Conservation (phyloP, 2,113 vertebrate genomes). For the Rhea americana region DNA sequence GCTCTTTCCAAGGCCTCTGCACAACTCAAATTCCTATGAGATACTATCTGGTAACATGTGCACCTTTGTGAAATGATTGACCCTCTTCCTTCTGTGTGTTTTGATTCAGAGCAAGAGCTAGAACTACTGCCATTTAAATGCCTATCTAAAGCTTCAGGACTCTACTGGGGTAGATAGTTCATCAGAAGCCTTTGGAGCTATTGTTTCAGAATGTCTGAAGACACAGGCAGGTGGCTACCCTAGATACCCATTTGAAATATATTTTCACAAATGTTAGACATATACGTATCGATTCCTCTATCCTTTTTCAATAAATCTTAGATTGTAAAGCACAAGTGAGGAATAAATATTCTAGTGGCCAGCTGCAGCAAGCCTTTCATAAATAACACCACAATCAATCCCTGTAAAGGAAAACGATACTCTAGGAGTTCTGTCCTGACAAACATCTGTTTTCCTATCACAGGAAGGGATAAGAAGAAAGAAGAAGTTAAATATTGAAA, state of each 20-base stretch:
- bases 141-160: not conserved
- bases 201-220: not conserved
- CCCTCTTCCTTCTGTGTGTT: not conserved
- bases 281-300: not conserved
- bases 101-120: not conserved
- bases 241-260: not conserved
- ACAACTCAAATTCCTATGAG: not conserved
- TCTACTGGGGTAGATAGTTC: not conserved
- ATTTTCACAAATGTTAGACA: not conserved
- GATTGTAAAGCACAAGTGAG: conserved; percentile 29
- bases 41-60: not conserved
- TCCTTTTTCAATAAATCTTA: conserved; percentile 3
- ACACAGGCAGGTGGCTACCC: not conserved
- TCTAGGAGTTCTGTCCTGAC: not conserved
- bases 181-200: not conserved
- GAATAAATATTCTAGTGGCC: not conserved
- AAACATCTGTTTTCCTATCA: not conserved
- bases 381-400: not conserved
- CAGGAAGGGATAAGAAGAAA: not conserved
- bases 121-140: not conserved
- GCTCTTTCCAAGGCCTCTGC: not conserved
- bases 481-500: not conserved
- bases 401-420: not conserved
- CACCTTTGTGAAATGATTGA: not conserved
- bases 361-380: conserved; percentile 31